phyloP scores from a whole-genome alignment of 2,113 vertebrate genomes.

The Heptranchias perlo region DNA sequence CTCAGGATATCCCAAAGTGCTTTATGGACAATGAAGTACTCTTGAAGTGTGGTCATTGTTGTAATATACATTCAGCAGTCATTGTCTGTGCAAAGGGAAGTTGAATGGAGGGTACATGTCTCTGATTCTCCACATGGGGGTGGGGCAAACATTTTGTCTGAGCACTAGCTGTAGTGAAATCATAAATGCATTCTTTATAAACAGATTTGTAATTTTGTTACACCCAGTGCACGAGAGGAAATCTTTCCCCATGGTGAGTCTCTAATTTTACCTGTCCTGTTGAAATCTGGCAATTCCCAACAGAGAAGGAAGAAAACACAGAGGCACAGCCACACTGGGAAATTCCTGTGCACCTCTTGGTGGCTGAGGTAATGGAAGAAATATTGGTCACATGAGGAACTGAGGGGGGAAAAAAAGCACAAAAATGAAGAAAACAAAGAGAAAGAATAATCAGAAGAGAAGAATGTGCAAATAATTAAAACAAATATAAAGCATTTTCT shows the following conservation, averaged over 20 bases:
- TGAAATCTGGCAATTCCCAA: not conserved
- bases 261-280: not conserved
- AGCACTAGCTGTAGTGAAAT: not conserved
- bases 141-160: not conserved
- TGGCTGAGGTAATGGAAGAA: not conserved
- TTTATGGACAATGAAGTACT: not conserved
- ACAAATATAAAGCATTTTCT: not conserved
- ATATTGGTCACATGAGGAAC: not conserved
- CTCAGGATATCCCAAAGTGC: not conserved
- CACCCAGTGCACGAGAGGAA: not conserved
- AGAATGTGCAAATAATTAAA: not conserved
- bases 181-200: not conserved
- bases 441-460: not conserved
- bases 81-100: not conserved
- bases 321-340: not conserved
- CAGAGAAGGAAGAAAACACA: not conserved
- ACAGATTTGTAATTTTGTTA: not conserved
- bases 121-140: too few species aligned
- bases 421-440: not conserved
- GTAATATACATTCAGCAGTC: not conserved
- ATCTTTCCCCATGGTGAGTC: not conserved
- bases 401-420: not conserved
- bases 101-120: too few species aligned
- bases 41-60: not conserved
- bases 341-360: not conserved